phyloP scores from a whole-genome alignment of 2,888 invertebrate genomes.

The Chaetoderma sp. region DNA sequence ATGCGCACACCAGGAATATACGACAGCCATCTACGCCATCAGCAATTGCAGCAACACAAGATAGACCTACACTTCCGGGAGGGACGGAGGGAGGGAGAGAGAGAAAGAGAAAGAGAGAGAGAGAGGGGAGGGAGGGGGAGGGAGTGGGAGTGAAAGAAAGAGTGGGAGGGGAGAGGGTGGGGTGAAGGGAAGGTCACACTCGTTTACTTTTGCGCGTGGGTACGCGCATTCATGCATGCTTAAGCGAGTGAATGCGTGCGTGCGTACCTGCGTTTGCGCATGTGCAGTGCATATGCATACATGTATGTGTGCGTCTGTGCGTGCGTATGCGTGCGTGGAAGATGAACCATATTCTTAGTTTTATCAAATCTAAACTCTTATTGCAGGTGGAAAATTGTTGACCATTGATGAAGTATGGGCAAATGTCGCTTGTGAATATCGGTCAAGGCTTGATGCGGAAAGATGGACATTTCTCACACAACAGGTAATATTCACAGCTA shows the following conservation, averaged over 20 bases:
- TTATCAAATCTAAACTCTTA: no score
- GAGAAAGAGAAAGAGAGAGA: background rate
- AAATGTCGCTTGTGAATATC: slow-evolving; percentile 47
- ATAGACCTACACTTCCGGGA: background rate
- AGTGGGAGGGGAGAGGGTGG: no score
- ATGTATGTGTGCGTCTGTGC: background rate
- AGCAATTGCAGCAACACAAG: background rate
- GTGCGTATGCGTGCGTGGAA: background rate
- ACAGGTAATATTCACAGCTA: slow-evolving; percentile 51
- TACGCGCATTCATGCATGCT: no score
- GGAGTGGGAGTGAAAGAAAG: no score
- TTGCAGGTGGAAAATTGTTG: slow-evolving; percentile 58
- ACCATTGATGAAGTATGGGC: slow-evolving; percentile 57
- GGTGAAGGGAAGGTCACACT: no score
- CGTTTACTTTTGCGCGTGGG: no score
- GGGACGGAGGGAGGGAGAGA: background rate
- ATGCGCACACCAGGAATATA: no score
- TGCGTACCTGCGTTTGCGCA: no score
- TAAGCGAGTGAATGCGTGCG: no score
- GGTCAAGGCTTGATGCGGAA: slow-evolving; percentile 48
- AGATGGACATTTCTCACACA: slow-evolving; percentile 63
- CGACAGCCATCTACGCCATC: background rate
- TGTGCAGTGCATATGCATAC: background rate
- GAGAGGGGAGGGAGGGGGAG: no score
- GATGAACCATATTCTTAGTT: no score